Conservation (phyloP, 2,797 vertebrate species). For the Perodicticus potto region DNA sequence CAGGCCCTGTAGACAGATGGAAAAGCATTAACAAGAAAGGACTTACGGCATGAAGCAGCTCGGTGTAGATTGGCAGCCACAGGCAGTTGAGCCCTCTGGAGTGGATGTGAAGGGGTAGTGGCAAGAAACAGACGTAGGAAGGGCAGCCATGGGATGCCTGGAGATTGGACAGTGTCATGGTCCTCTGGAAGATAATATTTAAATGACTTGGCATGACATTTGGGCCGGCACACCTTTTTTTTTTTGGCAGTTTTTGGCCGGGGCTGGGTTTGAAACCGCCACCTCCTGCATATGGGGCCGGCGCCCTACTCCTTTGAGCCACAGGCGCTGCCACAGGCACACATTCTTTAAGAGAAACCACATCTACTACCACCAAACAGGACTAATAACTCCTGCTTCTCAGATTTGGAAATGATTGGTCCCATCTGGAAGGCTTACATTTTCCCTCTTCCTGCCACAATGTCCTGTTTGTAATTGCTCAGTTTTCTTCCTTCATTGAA, state of each 20-base stretch:
- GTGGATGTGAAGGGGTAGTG: neutral
- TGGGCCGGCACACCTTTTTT: neutral
- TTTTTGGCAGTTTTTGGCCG: too few relatives aligned
- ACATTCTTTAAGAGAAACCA: neutral
- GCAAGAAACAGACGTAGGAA: neutral
- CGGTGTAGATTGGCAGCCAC: neutral
- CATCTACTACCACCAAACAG: neutral
- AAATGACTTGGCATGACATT: neutral
- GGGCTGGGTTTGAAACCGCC: too few relatives aligned
- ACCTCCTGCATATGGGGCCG: too few relatives aligned
- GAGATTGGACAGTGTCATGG: neutral
- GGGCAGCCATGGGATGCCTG: neutral
- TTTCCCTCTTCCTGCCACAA: neutral
- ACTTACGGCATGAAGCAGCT: accelerated
- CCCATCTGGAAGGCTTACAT: neutral
- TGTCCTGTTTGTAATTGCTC: neutral
- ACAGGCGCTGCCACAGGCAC: neutral
- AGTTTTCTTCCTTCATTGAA: neutral
- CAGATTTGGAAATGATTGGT: neutral
- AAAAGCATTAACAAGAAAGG: neutral
- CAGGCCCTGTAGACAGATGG: neutral
- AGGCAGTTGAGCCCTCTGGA: neutral
- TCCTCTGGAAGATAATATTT: neutral
- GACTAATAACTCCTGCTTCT: neutral
- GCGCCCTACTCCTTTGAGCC: too few relatives aligned